A percentile compares a stretch with the other conserved stretches of the same genome.
Evolutionary conservation across 2,113 vertebrate species (phyloP).

Genomic region (Arvicanthis niloticus): DNA sequence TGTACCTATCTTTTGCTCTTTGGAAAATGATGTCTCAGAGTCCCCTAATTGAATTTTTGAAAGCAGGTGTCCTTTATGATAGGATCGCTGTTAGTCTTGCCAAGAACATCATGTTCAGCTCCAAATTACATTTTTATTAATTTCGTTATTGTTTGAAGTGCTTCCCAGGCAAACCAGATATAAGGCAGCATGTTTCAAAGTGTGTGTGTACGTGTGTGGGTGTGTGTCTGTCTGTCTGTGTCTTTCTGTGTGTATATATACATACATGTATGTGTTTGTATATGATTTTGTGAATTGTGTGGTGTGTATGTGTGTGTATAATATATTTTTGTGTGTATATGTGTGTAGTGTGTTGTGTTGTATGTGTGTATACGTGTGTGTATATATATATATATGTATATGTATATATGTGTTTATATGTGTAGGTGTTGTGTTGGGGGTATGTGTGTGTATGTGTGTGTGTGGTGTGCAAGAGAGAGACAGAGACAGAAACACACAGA

Average conservation of each 20-base stretch:
- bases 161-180: constrained; percentile 24
- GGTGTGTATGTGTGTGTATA: too few species aligned
- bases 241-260: too few species aligned
- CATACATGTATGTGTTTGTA: too few species aligned
- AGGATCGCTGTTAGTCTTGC: constrained; percentile 68
- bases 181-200: not conserved
- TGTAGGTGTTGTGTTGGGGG: not conserved
- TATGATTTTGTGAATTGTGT: too few species aligned
- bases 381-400: not conserved
- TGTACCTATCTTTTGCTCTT: constrained; percentile 16
- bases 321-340: not conserved
- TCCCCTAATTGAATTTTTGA: constrained; percentile 53
- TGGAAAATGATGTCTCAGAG: not conserved
- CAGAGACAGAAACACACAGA: not conserved
- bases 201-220: not conserved
- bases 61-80: constrained; percentile 73
- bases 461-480: not conserved
- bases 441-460: not conserved
- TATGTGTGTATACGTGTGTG: not conserved
- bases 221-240: not conserved
- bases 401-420: not conserved
- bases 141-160: constrained; percentile 64
- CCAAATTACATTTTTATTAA: constrained; percentile 68
- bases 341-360: too few species aligned
- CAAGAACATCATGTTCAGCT: constrained; percentile 75